Base-by-base conservation (phyloP, 2,888 invertebrate species). In the Microplitis manilae region DNA sequence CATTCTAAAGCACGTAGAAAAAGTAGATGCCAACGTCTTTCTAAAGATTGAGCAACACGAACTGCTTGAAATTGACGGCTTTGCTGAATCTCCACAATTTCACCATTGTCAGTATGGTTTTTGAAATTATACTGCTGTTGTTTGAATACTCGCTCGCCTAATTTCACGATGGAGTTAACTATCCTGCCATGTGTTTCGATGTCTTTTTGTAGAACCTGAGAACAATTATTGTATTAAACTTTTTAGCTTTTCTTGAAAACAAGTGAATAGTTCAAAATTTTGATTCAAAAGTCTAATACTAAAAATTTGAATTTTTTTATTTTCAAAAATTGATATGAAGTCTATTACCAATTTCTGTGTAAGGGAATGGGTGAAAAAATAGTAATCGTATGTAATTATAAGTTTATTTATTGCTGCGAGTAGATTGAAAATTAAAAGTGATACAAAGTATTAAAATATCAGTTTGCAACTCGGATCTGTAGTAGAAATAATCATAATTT, bases 121-220 rank as follows among this genome's bases (percentile, higher is more conserved):
- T 86, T 83, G 86, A 85, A 83, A 85, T 87, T 73, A 60, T 84
- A 85, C 85, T 83, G 80, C 84, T 84, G 83, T 75, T 85, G 84
- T 76, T 81, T 83, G 71, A 83, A 85, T 85, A 92, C 92, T 87
- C 92, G 93, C 88, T 92, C 94, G 91, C 94, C 95, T 90, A 94
- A 93, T 90, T 94, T 94, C 90, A 94, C 94, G 91, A 94, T 94
- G 78, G 94, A 94, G 89, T 92, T 93, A 89, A 96, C 96, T 90
- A 95, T 94, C 91, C 95, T 94, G 85, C 95, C 94, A 92, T 96
- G 96, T 90, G 96, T 96, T 93, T 96, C 96, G 91, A 97, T 96
- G 92, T 97, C 96, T 89, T 94, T 94, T 92, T 97, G 96, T 90
- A 97, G 94, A 92, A 95, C 95, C 97, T 97, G 93, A 64, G 80